Evolutionary conservation across 2,113 vertebrate genomes (phyloP).

Genomic region (Labeo rohita): DNA sequence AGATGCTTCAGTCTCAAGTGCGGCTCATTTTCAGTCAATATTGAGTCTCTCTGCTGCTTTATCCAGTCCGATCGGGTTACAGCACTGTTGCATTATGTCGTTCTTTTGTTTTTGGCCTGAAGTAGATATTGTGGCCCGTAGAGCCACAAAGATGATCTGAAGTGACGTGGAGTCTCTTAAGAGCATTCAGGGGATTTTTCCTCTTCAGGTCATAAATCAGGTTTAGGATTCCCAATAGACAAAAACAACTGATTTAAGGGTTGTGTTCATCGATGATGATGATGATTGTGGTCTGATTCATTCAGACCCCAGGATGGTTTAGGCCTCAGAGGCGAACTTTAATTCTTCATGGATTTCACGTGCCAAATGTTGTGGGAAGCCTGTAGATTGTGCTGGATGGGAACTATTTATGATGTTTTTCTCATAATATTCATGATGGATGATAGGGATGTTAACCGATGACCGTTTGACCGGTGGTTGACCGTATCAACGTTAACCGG

Average conservation of each 20-base stretch:
- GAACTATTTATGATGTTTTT: conserved; percentile 26
- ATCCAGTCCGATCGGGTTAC: neutral
- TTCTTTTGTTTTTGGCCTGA: too few species aligned
- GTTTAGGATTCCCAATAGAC: neutral
- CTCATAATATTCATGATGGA: neutral
- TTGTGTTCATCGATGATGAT: neutral
- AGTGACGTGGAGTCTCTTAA: neutral
- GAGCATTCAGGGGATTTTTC: neutral
- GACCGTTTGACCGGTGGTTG: too few species aligned
- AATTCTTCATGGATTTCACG: neutral
- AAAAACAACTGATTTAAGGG: neutral
- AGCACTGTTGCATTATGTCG: too few species aligned
- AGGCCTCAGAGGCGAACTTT: neutral
- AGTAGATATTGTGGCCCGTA: neutral
- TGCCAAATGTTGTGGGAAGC: neutral
- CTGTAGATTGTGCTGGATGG: conserved; percentile 1
- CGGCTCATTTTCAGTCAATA: neutral
- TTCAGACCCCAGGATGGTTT: neutral
- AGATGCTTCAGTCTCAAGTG: neutral
- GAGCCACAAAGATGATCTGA: too few species aligned
- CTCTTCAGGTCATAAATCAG: neutral
- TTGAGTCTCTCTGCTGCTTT: neutral
- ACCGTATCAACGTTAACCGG: too few species aligned
- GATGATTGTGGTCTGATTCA: neutral
- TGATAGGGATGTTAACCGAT: too few species aligned